Base-by-base conservation (phyloP, 2,113 vertebrate genomes). In the Crotalus viridis region DNA sequence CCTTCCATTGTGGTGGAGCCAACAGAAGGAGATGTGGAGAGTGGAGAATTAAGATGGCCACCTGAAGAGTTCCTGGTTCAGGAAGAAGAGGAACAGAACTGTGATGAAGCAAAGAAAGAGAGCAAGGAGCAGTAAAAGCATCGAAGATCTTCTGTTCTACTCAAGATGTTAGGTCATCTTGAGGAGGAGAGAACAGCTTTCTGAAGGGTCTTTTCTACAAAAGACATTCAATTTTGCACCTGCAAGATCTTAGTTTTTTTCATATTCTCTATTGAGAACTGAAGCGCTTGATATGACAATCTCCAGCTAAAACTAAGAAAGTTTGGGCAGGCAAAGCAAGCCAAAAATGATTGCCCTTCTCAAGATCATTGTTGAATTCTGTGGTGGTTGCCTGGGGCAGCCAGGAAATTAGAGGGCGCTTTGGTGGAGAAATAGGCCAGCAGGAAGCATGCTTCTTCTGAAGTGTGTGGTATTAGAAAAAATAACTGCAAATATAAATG, bases 1-100 rank as follows among this genome's bases (percentile, higher is more conserved):
- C 99, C 99, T 5, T 99, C 99, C 87, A 99, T 99, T 0, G 99
- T 99, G 95, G 99, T 99, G 92, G 99, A 99, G 94, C 98, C 98
- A 0, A 99, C 99, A 0, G 99, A 99, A 91, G 99, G 99, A 0
- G 99, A 99, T 0, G 99, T 99, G 90, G 99, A 99, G 96, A 99
- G 99, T 0, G 99, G 99, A 1, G 99, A 99, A 97, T 98, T 99
- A 64, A 98, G 99, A 96, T 99, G 99, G 99, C 99, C 99, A 0
- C 99, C 99, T 0, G 99, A 99, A 91, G 99, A 99, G 95, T 99
- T 99, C 95, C 96, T 99, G 0, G 98, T 99, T 95, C 99, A 98
- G 0, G 98, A 97, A 55, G 97, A 92, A 33, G 97, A 98, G 89
- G 98, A 97, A 94, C 97, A 98, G 48, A 98, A 97, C 97, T 97